A percentile compares a stretch with the other conserved stretches of the same genome.
Evolutionary conservation across 2,888 invertebrate species (phyloP).

Genomic region (Eudemis profundana): DNA sequence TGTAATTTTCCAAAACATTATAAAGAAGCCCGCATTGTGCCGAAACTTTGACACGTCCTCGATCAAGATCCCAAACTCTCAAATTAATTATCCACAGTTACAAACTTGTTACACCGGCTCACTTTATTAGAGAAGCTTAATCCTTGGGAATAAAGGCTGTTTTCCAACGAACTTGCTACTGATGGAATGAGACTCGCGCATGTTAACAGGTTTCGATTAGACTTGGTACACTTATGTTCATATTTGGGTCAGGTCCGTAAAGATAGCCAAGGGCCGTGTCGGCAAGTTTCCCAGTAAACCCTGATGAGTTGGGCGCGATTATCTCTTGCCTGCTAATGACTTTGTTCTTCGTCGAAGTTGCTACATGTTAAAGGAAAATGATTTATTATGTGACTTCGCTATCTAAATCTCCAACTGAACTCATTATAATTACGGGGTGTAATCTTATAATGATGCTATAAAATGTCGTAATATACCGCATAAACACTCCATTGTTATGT

Average conservation of each 20-base stretch:
- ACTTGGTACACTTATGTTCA: conserved; percentile 28
- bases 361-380: conserved; percentile 19
- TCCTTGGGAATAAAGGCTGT: background rate
- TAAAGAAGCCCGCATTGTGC: conserved; percentile 13
- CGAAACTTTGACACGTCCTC: conserved; percentile 30
- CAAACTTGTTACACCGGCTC: conserved; percentile 26
- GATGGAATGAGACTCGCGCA: conserved; percentile 17
- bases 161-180: conserved; percentile 4
- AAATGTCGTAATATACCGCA: background rate
- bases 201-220: conserved; percentile 39
- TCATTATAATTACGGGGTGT: conserved; percentile 1
- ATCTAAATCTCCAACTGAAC: too few species aligned
- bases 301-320: conserved; percentile 27
- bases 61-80: conserved; percentile 32
- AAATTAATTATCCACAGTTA: conserved; percentile 38
- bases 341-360: conserved; percentile 30
- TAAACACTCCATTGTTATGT: too few species aligned
- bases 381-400: conserved; percentile 9
- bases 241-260: conserved; percentile 34
- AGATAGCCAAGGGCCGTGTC: conserved; percentile 15
- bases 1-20: background rate
- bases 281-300: conserved; percentile 25
- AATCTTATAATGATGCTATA: background rate
- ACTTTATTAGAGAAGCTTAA: conserved; percentile 17
- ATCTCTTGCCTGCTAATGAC: conserved; percentile 29